A percentile compares a stretch with the other conserved stretches of the same genome.
These are phyloP conservation scores for Platyscapa corneri DNA, from an alignment of 1,140 invertebrate species.

Conservation along the genomic window DNA sequence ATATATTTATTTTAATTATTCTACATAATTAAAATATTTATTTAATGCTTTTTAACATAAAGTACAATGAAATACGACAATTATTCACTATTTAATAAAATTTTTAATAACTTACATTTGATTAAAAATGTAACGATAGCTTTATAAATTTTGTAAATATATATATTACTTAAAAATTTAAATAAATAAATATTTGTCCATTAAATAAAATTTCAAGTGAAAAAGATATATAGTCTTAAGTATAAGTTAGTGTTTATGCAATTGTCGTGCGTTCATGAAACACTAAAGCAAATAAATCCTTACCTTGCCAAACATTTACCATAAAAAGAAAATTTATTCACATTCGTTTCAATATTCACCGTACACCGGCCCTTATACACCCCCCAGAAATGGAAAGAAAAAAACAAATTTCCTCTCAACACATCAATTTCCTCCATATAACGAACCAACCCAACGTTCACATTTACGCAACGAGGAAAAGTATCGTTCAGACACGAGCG, in stretches of 20 bases:
- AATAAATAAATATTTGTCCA: too few species aligned
- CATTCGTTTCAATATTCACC: neutral
- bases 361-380: neutral
- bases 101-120: too few species aligned
- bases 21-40: too few species aligned
- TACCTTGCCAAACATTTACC: neutral
- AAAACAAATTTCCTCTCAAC: constrained; percentile 20
- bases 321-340: neutral
- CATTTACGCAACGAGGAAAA: neutral
- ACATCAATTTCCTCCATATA: constrained; percentile 15
- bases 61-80: too few species aligned
- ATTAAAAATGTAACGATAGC: too few species aligned
- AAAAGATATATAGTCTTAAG: too few species aligned
- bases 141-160: too few species aligned
- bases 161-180: too few species aligned
- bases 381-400: neutral
- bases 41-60: too few species aligned
- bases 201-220: too few species aligned
- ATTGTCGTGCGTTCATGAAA: neutral
- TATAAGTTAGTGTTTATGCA: neutral
- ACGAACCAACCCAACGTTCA: neutral
- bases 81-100: too few species aligned
- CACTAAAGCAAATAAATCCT: neutral
- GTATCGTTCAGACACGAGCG: neutral
- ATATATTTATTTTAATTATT: too few species aligned